Evolutionary conservation across 2,113 vertebrate species (phyloP).

Genomic region (Sakesphorus luctuosus): DNA sequence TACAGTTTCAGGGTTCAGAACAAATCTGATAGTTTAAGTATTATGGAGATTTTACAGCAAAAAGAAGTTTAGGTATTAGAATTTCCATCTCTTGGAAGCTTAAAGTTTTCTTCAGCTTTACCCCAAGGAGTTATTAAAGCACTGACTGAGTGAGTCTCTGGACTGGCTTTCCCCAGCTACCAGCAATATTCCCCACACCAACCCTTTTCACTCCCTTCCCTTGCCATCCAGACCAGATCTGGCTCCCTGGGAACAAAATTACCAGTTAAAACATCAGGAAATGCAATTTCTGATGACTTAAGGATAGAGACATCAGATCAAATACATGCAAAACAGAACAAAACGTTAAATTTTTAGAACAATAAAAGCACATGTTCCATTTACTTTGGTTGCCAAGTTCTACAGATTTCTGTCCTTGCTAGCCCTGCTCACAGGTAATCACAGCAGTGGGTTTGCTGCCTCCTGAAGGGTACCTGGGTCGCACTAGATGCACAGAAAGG

Average conservation of each 20-base stretch:
- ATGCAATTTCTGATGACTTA: not conserved
- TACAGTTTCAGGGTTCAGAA: not conserved
- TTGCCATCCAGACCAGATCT: not conserved
- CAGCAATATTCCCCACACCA: not conserved
- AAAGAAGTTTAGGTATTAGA: not conserved
- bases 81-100: not conserved
- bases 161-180: not conserved
- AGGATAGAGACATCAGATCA: not conserved
- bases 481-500: not conserved
- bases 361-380: not conserved
- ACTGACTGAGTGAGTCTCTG: not conserved
- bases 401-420: not conserved
- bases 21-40: not conserved
- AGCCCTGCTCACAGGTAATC: not conserved
- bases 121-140: not conserved
- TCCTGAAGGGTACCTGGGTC: not conserved
- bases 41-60: not conserved
- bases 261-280: not conserved
- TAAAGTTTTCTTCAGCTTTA: not conserved
- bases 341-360: not conserved
- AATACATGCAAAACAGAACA: fast-evolving
- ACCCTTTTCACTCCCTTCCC: not conserved
- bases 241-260: not conserved
- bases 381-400: not conserved
- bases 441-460: not conserved